Conservation (phyloP, 1,140 invertebrate species). For the Zophobas atratus region DNA sequence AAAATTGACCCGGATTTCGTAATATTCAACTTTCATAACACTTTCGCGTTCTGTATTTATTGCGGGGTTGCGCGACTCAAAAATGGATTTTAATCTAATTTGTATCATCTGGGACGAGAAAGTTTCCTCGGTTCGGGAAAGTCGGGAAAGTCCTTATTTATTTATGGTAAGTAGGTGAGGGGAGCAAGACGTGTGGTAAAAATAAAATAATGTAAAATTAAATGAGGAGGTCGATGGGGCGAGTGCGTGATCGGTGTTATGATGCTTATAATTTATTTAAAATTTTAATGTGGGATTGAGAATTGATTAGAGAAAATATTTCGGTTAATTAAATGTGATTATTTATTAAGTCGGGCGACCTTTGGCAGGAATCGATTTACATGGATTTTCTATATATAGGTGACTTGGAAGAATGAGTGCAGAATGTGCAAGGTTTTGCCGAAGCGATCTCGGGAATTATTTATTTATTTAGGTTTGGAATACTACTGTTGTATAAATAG, state of each 20-base stretch:
- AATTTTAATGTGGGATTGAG: neutral
- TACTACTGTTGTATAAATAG: too few relatives aligned
- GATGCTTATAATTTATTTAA: neutral
- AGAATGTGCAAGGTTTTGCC: too few relatives aligned
- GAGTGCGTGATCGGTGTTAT: slow-evolving; percentile 5
- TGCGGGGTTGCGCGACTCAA: neutral
- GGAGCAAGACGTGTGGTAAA: neutral
- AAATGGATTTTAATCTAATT: neutral
- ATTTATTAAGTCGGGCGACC: slow-evolving; percentile 9
- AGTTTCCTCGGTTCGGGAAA: neutral
- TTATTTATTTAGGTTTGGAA: too few relatives aligned
- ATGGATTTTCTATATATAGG: neutral
- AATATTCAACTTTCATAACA: slow-evolving; percentile 6
- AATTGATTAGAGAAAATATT: slow-evolving; percentile 2
- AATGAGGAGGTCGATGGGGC: slow-evolving; percentile 10
- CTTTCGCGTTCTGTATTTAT: slow-evolving; percentile 2
- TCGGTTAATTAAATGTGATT: slow-evolving; percentile 2
- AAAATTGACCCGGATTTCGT: slow-evolving; percentile 17
- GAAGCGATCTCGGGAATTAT: too few relatives aligned
- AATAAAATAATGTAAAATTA: slow-evolving; percentile 4
- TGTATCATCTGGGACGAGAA: neutral
- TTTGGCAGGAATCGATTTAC: neutral
- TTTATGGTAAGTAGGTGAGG: neutral
- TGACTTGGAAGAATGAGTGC: too few relatives aligned
- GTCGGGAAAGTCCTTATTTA: neutral